Base-by-base conservation (phyloP, 2,113 vertebrate species). In the Piaya cayana region DNA sequence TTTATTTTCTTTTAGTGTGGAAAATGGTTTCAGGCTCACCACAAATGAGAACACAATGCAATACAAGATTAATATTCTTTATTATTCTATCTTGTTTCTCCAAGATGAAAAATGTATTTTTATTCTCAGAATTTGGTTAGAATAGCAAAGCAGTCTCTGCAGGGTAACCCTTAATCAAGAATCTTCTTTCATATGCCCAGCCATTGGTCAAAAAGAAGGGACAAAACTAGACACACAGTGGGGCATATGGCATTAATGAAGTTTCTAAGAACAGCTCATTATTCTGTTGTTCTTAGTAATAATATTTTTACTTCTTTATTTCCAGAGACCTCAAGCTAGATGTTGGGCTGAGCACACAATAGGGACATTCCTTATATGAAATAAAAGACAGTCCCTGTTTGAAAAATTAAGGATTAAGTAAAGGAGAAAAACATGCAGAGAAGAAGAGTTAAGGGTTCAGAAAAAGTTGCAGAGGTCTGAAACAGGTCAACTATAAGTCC, bases 21-120 rank as follows among this genome's bases (percentile, higher is more conserved):
- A 94, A 93, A 93, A 92, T 68, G 15, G 53, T 87, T 92, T 93
- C 92, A 90, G 34, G 15, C 34, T 95, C 60, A 91, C 64, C 34
- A 75, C 83, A 90, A 50, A 90, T 53, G 68, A 94, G 82, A 92
- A 83, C 75, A 96, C 29, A 93, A 88, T 83, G 62, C 75, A 90
- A 58, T 89, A 95, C 93, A 90, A 86, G 76, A 94, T 95, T 95
- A 94, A 69, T 95, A 86, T 63, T 80, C 82, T 90, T 91, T 94
- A 77, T 96, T 97, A 83, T 93, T 95, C 27, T 96, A 86, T 82
- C 85, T 86, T 95, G 92, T 95, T 96, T 92, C 90, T 92, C 47
- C 43, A 78, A 78, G 90, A 86, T 86, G 82, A 95, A 93, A 94
- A 95, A 96, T 88, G 56, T 78, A 45, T 47, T 86, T 39, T 78